Conservation (phyloP, 2,797 vertebrate genomes). For the Neoniphon sammara region DNA sequence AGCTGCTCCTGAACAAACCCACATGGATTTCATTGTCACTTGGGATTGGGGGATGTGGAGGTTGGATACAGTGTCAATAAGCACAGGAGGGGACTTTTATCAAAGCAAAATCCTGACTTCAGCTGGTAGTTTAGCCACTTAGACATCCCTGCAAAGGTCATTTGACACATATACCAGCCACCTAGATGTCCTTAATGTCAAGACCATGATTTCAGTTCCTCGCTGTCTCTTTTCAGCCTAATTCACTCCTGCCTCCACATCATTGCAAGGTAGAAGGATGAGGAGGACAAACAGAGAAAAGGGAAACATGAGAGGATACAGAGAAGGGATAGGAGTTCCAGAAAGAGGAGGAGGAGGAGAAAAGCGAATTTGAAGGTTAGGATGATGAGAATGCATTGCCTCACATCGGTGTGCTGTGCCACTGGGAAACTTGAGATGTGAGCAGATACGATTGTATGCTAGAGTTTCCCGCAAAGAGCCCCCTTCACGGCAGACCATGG, state of each 20-base stretch:
- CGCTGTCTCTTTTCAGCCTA: slow-evolving; percentile 45
- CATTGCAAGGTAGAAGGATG: slow-evolving; percentile 39
- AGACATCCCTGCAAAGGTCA: slow-evolving; percentile 40
- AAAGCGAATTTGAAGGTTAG: slow-evolving; percentile 79
- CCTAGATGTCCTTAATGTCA: slow-evolving; percentile 41
- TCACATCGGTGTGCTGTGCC: slow-evolving; percentile 64
- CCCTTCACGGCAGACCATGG: slow-evolving; percentile 60
- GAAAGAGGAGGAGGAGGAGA: slow-evolving; percentile 59
- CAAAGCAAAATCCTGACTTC: slow-evolving; percentile 46
- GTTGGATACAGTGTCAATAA: slow-evolving; percentile 58
- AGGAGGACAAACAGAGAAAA: slow-evolving; percentile 39
- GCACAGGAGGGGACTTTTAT: slow-evolving; percentile 48
- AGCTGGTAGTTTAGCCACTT: slow-evolving; percentile 41
- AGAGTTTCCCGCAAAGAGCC: slow-evolving; percentile 85
- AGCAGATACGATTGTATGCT: slow-evolving; percentile 79
- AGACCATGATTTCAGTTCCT: slow-evolving; percentile 36
- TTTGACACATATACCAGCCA: slow-evolving; percentile 40
- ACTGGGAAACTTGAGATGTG: slow-evolving; percentile 82
- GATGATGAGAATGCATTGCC: slow-evolving; percentile 77
- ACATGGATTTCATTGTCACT: slow-evolving; percentile 65
- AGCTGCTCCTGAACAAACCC: slow-evolving; percentile 65
- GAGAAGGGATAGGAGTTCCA: slow-evolving; percentile 35
- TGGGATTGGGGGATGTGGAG: not conserved
- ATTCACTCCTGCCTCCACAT: slow-evolving; percentile 42
- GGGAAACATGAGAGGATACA: slow-evolving; percentile 52